phyloP scores from a whole-genome alignment of 2,113 vertebrate species.

The Plectropomus leopardus region DNA sequence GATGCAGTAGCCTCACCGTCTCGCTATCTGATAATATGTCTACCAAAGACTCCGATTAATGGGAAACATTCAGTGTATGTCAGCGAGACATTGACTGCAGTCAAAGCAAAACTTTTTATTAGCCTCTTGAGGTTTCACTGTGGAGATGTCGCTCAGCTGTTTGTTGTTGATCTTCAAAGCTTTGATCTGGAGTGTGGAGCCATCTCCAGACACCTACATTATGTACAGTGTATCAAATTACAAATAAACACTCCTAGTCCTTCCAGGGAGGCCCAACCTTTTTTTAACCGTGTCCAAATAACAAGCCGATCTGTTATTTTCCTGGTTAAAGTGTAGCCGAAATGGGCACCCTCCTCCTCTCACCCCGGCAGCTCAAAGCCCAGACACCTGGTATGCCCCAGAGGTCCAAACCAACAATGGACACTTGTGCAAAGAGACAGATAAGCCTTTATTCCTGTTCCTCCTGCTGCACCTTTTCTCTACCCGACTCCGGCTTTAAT shows the following conservation, averaged over 20 bases:
- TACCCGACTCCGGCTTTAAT: constrained; percentile 28
- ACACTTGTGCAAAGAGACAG: constrained; percentile 76
- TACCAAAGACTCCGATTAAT: constrained; percentile 54
- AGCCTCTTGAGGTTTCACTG: constrained; percentile 31
- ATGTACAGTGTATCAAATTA: neutral
- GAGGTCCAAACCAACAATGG: constrained; percentile 77
- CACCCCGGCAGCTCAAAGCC: constrained; percentile 63
- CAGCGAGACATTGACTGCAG: constrained; percentile 64
- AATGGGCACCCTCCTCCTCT: constrained; percentile 41
- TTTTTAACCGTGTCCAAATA: constrained; percentile 37
- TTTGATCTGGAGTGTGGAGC: constrained; percentile 4
- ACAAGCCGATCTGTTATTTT: constrained; percentile 54
- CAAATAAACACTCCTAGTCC: constrained; percentile 3
- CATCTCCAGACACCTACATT: constrained; percentile 10
- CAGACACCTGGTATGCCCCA: constrained; percentile 80
- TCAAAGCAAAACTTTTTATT: constrained; percentile 73
- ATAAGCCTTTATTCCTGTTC: constrained; percentile 71
- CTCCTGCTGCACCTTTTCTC: constrained; percentile 53
- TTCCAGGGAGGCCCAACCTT: constrained; percentile 11
- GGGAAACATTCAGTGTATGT: constrained; percentile 71
- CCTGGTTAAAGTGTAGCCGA: constrained; percentile 77
- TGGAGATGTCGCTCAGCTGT: constrained; percentile 41
- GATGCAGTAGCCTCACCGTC: constrained; percentile 48
- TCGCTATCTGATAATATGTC: constrained; percentile 69
- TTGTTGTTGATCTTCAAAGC: constrained; percentile 33